These are phyloP conservation scores for Pyrrhosoma nymphula DNA, from an alignment of 2,888 invertebrate species.

Conservation along the genomic window DNA sequence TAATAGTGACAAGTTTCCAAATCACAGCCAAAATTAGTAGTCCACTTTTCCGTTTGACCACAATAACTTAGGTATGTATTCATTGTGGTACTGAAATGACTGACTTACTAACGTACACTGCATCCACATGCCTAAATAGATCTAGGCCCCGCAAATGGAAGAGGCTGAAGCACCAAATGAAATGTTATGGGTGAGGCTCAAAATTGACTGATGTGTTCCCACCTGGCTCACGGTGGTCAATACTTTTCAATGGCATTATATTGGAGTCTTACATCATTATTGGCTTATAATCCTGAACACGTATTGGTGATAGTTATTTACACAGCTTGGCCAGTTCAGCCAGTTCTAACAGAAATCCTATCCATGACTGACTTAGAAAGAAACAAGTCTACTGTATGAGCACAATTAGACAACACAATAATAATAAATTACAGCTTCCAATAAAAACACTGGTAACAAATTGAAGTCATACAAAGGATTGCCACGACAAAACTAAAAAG, in stretches of 20 bases:
- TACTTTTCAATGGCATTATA: conserved; percentile 10
- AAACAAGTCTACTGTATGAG: not conserved
- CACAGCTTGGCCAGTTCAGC: conserved; percentile 60
- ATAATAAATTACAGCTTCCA: conserved; percentile 31
- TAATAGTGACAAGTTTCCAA: conserved; percentile 63
- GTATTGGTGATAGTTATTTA: conserved; percentile 65
- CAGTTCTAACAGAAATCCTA: conserved; percentile 45
- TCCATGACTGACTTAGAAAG: conserved; percentile 59
- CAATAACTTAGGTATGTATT: conserved; percentile 52
- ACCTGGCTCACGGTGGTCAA: conserved; percentile 54
- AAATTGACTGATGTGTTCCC: conserved; percentile 43
- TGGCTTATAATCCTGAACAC: conserved; percentile 64
- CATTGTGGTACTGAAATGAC: conserved; percentile 53
- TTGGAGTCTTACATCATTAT: conserved; percentile 53
- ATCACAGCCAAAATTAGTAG: conserved; percentile 65
- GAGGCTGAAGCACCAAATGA: conserved; percentile 64
- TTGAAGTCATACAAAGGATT: conserved; percentile 23
- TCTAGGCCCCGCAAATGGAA: conserved; percentile 43
- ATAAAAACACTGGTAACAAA: conserved; percentile 27
- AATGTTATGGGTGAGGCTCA: conserved; percentile 65
- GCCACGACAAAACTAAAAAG: conserved; percentile 1
- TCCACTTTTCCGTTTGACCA: conserved; percentile 41
- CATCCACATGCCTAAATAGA: conserved; percentile 48
- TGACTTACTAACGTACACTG: conserved; percentile 44
- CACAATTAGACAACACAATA: not conserved